Conservation (phyloP, 2,113 vertebrate genomes). For the Cyphomyrus discorhynchus region DNA sequence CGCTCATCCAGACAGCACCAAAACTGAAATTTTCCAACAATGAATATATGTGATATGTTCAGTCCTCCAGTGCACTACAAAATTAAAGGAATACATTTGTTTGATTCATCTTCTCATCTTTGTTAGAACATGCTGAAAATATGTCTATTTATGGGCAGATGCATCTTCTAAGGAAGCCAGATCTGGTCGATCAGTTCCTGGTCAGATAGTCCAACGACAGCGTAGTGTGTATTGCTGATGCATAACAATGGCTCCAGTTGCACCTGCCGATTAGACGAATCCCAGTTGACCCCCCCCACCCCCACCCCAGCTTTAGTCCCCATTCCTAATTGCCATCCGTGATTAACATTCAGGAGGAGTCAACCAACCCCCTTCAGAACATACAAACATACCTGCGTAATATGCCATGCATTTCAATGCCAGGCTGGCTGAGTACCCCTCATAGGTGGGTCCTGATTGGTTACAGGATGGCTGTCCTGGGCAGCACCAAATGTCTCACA, state of each 20-base stretch:
- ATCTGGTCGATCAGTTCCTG: not conserved
- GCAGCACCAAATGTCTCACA: not conserved
- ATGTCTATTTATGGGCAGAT: not conserved
- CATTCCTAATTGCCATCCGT: not conserved
- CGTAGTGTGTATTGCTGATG: not conserved
- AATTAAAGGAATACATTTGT: not conserved
- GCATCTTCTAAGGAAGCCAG: not conserved
- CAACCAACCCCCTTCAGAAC: not conserved
- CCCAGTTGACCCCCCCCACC: not conserved
- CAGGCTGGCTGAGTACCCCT: not conserved
- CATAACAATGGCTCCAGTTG: not conserved
- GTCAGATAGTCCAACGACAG: not conserved
- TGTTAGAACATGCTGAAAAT: not conserved
- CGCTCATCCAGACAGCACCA: not conserved
- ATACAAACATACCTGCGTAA: not conserved
- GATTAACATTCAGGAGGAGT: conserved; percentile 9
- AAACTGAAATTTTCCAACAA: not conserved
- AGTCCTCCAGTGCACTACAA: not conserved
- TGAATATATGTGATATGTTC: not conserved
- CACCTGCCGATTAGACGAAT: not conserved
- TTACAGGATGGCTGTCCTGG: not conserved
- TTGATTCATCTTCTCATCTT: not conserved
- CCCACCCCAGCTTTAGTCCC: not conserved
- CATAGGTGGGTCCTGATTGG: not conserved
- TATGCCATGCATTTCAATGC: not conserved